Evolutionary conservation across 1,140 invertebrate genomes (phyloP).

Genomic region (Sipha flava): DNA sequence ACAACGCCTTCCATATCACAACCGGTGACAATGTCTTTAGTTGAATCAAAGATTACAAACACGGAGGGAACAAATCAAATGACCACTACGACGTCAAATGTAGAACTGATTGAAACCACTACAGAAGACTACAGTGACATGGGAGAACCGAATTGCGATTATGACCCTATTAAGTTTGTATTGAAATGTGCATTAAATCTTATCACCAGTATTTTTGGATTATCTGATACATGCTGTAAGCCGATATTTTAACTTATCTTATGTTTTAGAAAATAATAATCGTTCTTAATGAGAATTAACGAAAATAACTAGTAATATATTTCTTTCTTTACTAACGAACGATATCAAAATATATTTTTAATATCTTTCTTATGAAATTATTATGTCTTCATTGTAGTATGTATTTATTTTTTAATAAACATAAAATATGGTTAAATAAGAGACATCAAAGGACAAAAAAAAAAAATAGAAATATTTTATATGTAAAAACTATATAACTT

Average conservation of each 20-base stretch:
- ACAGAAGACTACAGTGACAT: not conserved
- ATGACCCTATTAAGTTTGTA: not conserved
- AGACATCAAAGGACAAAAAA: no score
- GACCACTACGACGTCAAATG: not conserved
- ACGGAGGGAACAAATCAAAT: not conserved
- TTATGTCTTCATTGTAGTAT: no score
- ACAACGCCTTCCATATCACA: not conserved
- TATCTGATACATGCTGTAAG: slow-evolving; percentile 11
- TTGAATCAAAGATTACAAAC: not conserved
- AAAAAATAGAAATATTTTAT: no score
- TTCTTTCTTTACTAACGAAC: no score
- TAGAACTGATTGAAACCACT: not conserved
- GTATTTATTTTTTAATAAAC: no score
- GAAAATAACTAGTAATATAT: no score
- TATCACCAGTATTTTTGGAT: slow-evolving; percentile 2
- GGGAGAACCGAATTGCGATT: not conserved
- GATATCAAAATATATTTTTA: no score
- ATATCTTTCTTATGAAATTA: no score
- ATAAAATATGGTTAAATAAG: no score
- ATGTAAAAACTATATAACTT: no score
- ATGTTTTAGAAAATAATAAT: no score
- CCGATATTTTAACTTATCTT: not conserved
- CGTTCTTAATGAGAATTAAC: no score
- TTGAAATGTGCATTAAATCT: not conserved
- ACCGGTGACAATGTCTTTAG: not conserved